Percentiles rank a stretch among this genome's conserved stretches.
Conservation (phyloP, 2,797 vertebrate genomes). For the Champsocephalus gunnari region DNA sequence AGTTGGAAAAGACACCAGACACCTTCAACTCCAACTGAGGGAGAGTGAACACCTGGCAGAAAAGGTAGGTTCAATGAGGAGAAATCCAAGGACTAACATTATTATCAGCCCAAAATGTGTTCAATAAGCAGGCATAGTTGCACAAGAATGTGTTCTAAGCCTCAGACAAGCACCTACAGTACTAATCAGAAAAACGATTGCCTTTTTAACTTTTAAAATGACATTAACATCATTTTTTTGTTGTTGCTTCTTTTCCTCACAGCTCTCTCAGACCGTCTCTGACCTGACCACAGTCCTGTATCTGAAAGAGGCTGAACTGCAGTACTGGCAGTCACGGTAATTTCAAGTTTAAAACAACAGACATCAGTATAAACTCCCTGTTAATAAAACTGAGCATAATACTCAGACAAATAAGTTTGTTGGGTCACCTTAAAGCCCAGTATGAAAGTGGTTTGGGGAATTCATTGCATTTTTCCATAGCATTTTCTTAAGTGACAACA, state of each 20-base stretch:
- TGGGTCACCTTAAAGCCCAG: not conserved
- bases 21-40: slow-evolving; percentile 74
- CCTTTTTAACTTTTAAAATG: not conserved
- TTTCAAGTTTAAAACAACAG: not conserved
- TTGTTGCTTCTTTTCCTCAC: slow-evolving; percentile 26
- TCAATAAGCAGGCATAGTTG: not conserved
- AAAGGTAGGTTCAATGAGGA: slow-evolving; percentile 70
- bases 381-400: not conserved
- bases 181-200: not conserved
- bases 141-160: not conserved
- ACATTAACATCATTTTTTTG: not conserved
- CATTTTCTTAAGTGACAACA: too few species aligned
- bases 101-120: not conserved
- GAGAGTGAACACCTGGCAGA: slow-evolving; percentile 78
- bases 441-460: not conserved
- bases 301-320: slow-evolving; percentile 84
- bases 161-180: not conserved
- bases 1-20: slow-evolving; percentile 30
- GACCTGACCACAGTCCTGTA: slow-evolving; percentile 79
- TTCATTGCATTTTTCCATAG: not conserved
- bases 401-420: not conserved
- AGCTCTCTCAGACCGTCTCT: slow-evolving; percentile 82
- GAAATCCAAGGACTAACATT: not conserved
- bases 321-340: slow-evolving; percentile 85
- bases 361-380: too few species aligned